Base-by-base conservation (phyloP, 2,888 invertebrate species). In the Melikaiella ostensackeni region DNA sequence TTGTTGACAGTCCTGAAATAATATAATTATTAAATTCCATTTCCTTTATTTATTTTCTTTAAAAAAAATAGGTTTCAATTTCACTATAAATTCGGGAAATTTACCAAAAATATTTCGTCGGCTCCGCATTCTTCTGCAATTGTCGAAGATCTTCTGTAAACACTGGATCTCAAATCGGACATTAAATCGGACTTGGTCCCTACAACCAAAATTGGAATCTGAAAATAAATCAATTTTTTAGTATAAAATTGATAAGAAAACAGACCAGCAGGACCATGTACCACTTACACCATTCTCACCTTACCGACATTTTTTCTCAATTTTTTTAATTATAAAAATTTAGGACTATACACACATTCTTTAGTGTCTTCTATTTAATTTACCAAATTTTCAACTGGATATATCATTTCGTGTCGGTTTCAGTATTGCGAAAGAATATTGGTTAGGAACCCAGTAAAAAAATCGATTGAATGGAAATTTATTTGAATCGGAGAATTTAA, bases 201-300 rank as follows among this genome's bases (percentile, higher is more conserved):
- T 87, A 99, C 96, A 0, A 99, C 97, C 82, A 99, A 93, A 86
- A 98, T 97, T 0, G 99, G 99, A 88, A 98, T 96, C 94, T 97
- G 91, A 78, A 93, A 93, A 84, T 74, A 79, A 77, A 73, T 21
- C 70, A 0, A 77, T 75, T 46, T 80, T 78, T 82, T 78, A 24
- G 42, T 7, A 21, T 16, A 11, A 21, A 64, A 38, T 35, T 16
- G 38, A 24, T 13, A 16, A 42, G 24, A 6, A 42, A 38, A 38
- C 11, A 0, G 5, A 16, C 1, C 16, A 42, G 1, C 16, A 16
- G 11, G 16, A 16, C 16, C 42, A 16, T 42, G 13, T 16, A 42
- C 16, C 5, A 38, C 38, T 11, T 38, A 13, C 13, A n/a, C 42
- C 1, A 16, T 42, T 42, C 1, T 16, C 16, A 5, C 6, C 16